phyloP scores from a whole-genome alignment of 2,113 vertebrate genomes.

The Eubucco bourcierii region DNA sequence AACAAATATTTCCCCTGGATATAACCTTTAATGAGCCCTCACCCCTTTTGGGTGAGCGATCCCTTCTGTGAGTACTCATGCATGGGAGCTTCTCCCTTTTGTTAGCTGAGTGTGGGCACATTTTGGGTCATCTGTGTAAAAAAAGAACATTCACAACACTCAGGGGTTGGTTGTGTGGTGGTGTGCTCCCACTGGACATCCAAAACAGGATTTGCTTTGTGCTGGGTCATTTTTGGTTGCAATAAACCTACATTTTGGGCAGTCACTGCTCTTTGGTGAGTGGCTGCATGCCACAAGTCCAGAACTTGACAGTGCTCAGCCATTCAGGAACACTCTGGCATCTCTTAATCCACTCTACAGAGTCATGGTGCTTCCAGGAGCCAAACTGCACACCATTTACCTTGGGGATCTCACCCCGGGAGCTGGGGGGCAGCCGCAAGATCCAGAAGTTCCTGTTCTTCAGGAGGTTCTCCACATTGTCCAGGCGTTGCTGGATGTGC shows the following conservation, averaged over 20 bases:
- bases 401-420: conserved; percentile 70
- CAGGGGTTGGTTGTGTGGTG: too few relatives aligned
- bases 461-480: conserved; percentile 78
- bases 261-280: background rate
- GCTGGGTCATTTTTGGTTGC: too few relatives aligned
- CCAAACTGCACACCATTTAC: background rate
- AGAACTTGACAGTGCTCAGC: fast-evolving
- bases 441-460: conserved; percentile 81
- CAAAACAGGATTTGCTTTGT: background rate
- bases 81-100: background rate
- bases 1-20: background rate
- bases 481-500: conserved; percentile 70
- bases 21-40: too few relatives aligned
- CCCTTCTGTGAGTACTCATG: too few relatives aligned
- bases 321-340: background rate
- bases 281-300: background rate
- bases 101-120: background rate
- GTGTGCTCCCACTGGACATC: too few relatives aligned
- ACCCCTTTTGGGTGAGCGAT: background rate
- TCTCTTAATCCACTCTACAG: background rate
- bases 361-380: fast-evolving
- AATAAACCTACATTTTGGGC: background rate
- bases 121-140: background rate
- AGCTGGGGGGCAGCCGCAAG: conserved; percentile 56
- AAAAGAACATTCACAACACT: background rate